Base-by-base conservation (phyloP, 1,140 invertebrate genomes). In the Caerostris darwini region DNA sequence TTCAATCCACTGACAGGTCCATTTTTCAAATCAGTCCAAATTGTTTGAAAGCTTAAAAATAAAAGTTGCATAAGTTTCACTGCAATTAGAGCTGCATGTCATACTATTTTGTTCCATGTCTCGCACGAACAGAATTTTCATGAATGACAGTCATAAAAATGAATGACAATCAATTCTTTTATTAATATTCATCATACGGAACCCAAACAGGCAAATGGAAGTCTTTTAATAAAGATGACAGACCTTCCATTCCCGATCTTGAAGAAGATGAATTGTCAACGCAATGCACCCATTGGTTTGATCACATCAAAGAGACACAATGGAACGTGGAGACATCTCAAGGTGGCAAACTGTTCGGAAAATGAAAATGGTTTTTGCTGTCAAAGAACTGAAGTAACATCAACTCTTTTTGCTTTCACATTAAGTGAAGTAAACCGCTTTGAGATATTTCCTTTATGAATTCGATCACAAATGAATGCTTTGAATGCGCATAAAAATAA, bases 211-310 rank as follows among this genome's bases (percentile, higher is more conserved):
- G 7, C 34, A n/a, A 34, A 77, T 77, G 34, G 5, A 77, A 10
- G 19, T 77, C 69, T 77, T 77, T 77, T 77, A n/a, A n/a, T n/a
- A n/a, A n/a, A n/a, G n/a, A n/a, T n/a, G n/a, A n/a, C n/a, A n/a
- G n/a, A n/a, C n/a, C 69, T 34, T 77, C 69, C 17, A 77, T 77
- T 77, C 50, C 7, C 12, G 19, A 19, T 10, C 69, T 77, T 77
- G 69, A 77, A 12, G 69, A 77, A 77, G 69, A 77, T 53, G 69
- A 50, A 77, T 77, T 77, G 69, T 77, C 69, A 77, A 7, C 5
- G 50, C 19, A 50, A 50, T 34, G 69, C 34, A 12, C 17, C 69
- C 19, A 77, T 50, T 77, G 50, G 69, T 77, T 77, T 77, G 69
- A 77, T 77, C 69, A 10, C 69, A 8, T 77, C 69, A 77, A 53